Conservation (phyloP, 64 coral and sea anemone genomes). For the Stichodactyla helianthus region DNA sequence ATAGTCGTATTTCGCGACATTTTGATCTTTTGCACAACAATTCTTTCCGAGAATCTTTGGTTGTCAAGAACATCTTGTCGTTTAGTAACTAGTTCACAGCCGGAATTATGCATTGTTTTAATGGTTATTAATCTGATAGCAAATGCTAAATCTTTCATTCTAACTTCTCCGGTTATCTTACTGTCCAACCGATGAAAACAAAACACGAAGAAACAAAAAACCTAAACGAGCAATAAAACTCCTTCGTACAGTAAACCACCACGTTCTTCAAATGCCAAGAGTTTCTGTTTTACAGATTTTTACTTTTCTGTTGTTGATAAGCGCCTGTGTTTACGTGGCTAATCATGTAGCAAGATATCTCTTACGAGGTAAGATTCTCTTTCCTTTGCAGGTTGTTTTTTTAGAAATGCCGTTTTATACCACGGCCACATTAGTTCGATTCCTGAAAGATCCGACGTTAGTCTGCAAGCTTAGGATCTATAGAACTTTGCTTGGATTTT, state of each 20-base stretch:
- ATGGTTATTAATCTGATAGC: not conserved
- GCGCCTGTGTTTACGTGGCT: constrained; percentile 35
- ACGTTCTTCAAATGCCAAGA: constrained; percentile 26
- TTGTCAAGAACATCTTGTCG: not conserved
- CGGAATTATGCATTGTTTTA: not conserved
- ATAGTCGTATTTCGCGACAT: too few species aligned
- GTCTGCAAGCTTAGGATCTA: too few species aligned
- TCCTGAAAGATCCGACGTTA: too few species aligned
- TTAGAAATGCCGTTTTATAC: too few species aligned
- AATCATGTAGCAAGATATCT: constrained; percentile 49
- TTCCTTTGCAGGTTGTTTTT: not conserved
- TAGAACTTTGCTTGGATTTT: too few species aligned
- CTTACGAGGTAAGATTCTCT: constrained; percentile 34
- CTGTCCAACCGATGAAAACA: too few species aligned
- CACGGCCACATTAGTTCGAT: too few species aligned
- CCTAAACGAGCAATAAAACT: not conserved
- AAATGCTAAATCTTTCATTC: not conserved
- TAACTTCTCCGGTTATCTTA: not conserved
- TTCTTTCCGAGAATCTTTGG: not conserved
- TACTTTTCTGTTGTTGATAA: constrained; percentile 20
- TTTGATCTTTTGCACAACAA: not conserved
- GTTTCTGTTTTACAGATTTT: constrained; percentile 28
- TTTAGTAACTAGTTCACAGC: not conserved
- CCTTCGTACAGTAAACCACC: not conserved
- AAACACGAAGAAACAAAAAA: not conserved